phyloP scores from a whole-genome alignment of 2,113 vertebrate species.

The Saguinus imperator region DNA sequence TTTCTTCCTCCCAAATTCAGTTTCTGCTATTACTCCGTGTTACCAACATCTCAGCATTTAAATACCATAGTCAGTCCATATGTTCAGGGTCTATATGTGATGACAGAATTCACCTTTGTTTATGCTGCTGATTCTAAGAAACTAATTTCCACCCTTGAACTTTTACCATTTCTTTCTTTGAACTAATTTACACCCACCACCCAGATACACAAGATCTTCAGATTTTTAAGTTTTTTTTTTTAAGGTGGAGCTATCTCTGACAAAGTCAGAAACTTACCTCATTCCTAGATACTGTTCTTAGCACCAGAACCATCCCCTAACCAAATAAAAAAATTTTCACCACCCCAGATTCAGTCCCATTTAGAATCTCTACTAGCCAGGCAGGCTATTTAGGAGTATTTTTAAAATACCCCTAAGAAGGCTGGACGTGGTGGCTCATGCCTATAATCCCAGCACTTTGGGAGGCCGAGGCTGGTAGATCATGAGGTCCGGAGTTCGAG shows the following conservation, averaged over 20 bases:
- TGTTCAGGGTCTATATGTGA: background rate
- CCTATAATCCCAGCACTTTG: no score
- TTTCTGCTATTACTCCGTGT: background rate
- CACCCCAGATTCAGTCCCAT: background rate
- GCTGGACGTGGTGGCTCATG: no score
- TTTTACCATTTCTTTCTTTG: background rate
- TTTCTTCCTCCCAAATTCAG: background rate
- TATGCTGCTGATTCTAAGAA: background rate
- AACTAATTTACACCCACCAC: background rate
- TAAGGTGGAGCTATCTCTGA: background rate
- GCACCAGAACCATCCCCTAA: background rate
- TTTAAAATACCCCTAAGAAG: background rate
- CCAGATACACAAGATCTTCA: background rate
- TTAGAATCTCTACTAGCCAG: background rate
- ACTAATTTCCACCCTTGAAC: background rate
- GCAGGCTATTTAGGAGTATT: constrained; percentile 7
- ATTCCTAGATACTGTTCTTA: background rate
- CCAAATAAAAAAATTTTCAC: background rate
- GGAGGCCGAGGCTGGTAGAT: no score
- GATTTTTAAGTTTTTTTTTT: background rate
- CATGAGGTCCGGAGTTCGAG: no score
- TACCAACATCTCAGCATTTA: background rate
- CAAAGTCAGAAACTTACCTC: background rate
- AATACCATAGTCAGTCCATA: background rate
- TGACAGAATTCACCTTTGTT: background rate